A percentile compares a stretch with the other conserved stretches of the same genome.
Evolutionary conservation across 1,140 invertebrate species (phyloP).

Genomic region (Aphelinus atriplicis): DNA sequence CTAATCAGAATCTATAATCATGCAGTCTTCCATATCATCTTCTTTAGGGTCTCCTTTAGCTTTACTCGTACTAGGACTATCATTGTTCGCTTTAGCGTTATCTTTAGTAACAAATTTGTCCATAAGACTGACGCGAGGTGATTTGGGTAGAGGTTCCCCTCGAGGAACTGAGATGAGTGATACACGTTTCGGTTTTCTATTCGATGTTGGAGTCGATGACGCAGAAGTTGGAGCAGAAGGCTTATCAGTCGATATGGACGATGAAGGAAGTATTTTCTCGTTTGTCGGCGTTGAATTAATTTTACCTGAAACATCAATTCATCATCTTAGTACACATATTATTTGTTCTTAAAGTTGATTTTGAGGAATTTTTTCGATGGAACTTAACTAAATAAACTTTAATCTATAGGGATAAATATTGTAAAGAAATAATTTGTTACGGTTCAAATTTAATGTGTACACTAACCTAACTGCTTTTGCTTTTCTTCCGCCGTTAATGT

Average conservation of each 20-base stretch:
- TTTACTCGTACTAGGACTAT: slow-evolving; percentile 1
- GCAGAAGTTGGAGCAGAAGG: slow-evolving; percentile 4
- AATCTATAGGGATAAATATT: too few relatives aligned
- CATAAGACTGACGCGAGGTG: slow-evolving; percentile 45
- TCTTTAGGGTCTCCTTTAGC: slow-evolving; percentile 2
- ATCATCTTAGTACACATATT: too few relatives aligned
- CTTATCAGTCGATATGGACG: slow-evolving; percentile 43
- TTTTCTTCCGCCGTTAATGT: slow-evolving; percentile 65
- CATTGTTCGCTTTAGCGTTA: background rate
- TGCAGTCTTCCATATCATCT: slow-evolving; percentile 25
- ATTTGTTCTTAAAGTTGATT: too few relatives aligned
- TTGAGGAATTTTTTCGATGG: too few relatives aligned
- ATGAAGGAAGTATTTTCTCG: slow-evolving; percentile 4
- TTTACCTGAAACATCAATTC: too few relatives aligned
- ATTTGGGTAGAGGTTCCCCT: slow-evolving; percentile 51
- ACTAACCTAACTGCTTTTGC: slow-evolving; percentile 55
- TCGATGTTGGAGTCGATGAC: slow-evolving; percentile 32
- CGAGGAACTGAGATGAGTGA: slow-evolving; percentile 54
- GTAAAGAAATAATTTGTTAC: too few relatives aligned
- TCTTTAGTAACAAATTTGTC: slow-evolving; percentile 43
- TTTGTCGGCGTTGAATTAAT: too few relatives aligned
- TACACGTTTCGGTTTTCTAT: slow-evolving; percentile 54
- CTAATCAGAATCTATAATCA: slow-evolving; percentile 36
- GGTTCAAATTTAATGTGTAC: background rate
- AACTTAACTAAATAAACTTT: too few relatives aligned